phyloP scores from a whole-genome alignment of 2,113 vertebrate species.

The Nicator chloris region DNA sequence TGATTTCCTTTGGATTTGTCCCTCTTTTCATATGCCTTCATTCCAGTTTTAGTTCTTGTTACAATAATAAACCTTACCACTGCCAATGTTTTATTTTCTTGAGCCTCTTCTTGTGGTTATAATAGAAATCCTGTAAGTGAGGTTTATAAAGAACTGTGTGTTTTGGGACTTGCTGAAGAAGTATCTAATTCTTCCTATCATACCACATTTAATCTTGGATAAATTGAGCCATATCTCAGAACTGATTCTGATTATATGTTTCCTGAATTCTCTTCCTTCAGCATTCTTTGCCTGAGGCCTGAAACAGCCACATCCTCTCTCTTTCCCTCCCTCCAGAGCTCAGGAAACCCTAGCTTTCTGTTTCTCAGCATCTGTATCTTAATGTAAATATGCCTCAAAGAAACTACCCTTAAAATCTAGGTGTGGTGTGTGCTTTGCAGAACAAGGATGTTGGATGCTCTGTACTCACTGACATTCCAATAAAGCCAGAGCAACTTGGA shows the following conservation, averaged over 20 bases:
- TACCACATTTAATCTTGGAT: slow-evolving; percentile 2
- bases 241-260: slow-evolving; percentile 26
- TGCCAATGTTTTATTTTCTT: neutral
- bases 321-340: neutral
- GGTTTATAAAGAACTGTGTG: neutral
- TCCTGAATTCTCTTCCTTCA: slow-evolving; percentile 12
- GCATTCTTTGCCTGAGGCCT: slow-evolving; percentile 7
- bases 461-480: neutral
- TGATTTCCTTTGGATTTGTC: neutral
- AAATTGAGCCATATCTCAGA: slow-evolving; percentile 23
- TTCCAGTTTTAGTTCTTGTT: neutral
- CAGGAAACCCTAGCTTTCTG: neutral
- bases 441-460: neutral
- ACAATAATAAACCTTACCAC: neutral
- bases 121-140: slow-evolving; percentile 1
- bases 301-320: neutral
- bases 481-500: neutral
- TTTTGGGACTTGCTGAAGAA: neutral
- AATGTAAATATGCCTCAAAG: neutral
- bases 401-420: neutral
- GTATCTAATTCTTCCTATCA: neutral
- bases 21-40: neutral
- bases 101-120: neutral
- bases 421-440: neutral
- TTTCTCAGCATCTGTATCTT: neutral